These are phyloP conservation scores for Poliocrania exsul DNA, from an alignment of 2,797 vertebrate species.

Conservation along the genomic window DNA sequence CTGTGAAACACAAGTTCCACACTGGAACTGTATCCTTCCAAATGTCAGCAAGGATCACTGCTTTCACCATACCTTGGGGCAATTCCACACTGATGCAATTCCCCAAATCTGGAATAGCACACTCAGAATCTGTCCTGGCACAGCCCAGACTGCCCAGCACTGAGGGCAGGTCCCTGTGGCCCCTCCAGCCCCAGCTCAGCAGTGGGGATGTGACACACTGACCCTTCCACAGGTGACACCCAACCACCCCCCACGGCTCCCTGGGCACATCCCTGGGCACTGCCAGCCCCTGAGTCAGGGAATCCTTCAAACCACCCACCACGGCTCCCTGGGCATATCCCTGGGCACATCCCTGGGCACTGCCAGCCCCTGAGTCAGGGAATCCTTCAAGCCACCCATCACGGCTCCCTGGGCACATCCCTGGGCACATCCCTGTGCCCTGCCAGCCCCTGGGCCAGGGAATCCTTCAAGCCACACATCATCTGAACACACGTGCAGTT, in stretches of 20 bases:
- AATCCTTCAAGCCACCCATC: no score
- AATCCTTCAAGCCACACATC: not conserved
- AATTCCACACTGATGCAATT: not conserved
- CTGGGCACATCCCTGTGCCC: no score
- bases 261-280: not conserved
- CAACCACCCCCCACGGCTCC: rapidly evolving
- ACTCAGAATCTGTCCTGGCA: not conserved
- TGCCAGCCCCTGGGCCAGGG: no score
- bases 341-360: no score
- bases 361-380: no score
- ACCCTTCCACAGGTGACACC: not conserved
- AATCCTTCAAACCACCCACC: not conserved
- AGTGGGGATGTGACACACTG: not conserved
- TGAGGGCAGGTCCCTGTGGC: rapidly evolving
- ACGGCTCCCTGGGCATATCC: no score
- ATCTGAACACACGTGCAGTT: not conserved
- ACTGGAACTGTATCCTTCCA: not conserved
- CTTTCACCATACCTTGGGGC: not conserved
- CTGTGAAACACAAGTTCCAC: not conserved
- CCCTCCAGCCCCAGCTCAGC: not conserved
- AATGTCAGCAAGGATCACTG: not conserved
- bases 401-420: no score
- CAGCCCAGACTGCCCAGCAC: not conserved
- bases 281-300: not conserved
- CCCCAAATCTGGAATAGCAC: rapidly evolving